These are phyloP conservation scores for Pectinophora gossypiella DNA, from an alignment of 1,140 invertebrate genomes.

Conservation along the genomic window DNA sequence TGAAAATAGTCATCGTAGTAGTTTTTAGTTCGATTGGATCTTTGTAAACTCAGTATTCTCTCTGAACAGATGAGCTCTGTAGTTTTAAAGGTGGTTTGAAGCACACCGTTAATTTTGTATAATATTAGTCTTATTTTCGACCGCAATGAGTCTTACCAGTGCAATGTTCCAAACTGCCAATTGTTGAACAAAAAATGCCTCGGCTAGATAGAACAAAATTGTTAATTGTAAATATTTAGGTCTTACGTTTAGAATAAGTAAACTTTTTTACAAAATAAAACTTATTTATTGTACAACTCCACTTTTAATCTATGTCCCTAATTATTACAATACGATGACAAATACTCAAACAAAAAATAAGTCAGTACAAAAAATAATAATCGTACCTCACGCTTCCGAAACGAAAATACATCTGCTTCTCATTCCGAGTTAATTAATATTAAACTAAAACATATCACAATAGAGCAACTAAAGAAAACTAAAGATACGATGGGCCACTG, in stretches of 20 bases:
- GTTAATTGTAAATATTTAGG: conserved; percentile 21
- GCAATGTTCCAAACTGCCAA: conserved; percentile 2
- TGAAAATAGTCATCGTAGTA: background rate
- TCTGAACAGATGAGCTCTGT: too few relatives aligned
- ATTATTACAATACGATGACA: background rate
- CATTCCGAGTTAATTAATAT: background rate
- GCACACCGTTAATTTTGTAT: too few relatives aligned
- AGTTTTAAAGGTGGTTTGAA: too few relatives aligned
- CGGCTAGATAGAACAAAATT: conserved; percentile 2
- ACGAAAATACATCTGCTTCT: background rate
- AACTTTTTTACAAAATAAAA: conserved; percentile 46
- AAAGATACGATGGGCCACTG: background rate
- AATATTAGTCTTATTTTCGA: too few relatives aligned
- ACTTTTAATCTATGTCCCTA: conserved; percentile 5
- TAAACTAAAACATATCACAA: conserved; percentile 1
- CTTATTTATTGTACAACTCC: conserved; percentile 53
- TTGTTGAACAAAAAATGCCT: conserved; percentile 7
- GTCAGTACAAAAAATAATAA: background rate
- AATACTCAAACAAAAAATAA: background rate
- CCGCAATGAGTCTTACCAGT: too few relatives aligned
- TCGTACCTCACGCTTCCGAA: background rate
- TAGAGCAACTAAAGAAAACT: background rate
- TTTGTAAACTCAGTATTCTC: background rate
- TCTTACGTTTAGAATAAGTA: conserved; percentile 39
- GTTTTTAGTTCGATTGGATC: background rate